Conservation (phyloP, 2,113 vertebrate genomes). For the Spermophilus dauricus region DNA sequence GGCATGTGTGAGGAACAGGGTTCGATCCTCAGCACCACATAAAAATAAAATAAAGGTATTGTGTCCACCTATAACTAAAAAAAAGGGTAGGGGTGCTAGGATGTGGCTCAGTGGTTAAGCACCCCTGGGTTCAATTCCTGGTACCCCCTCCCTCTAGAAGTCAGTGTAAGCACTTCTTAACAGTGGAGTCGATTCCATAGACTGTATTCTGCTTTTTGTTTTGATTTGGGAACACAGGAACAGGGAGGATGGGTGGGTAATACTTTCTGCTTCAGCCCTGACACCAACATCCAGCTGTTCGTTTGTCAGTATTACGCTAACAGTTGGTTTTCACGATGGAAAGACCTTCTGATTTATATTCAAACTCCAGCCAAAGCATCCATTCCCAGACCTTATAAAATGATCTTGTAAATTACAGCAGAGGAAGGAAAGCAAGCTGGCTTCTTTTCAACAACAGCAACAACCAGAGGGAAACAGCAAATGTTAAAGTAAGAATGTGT, state of each 20-base stretch:
- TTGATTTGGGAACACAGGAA: slow-evolving; percentile 22
- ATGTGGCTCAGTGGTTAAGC: too few species aligned
- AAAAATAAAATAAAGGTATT: too few species aligned
- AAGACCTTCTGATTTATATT: slow-evolving; percentile 66
- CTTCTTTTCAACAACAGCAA: slow-evolving; percentile 70
- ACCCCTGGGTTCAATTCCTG: too few species aligned
- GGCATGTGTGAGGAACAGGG: too few species aligned
- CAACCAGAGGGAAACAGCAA: slow-evolving; percentile 12
- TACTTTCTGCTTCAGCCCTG: slow-evolving; percentile 48
- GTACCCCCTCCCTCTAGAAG: too few species aligned
- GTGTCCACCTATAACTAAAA: too few species aligned
- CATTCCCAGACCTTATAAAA: slow-evolving; percentile 71
- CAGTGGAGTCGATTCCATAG: not conserved
- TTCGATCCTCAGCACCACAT: too few species aligned
- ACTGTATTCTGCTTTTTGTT: not conserved
- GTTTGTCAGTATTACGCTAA: slow-evolving; percentile 39
- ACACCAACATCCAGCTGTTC: slow-evolving; percentile 58
- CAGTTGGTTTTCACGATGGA: slow-evolving; percentile 70
- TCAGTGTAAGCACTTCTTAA: not conserved
- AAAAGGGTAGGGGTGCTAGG: too few species aligned
- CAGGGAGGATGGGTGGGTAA: slow-evolving; percentile 11
- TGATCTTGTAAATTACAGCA: slow-evolving; percentile 59
- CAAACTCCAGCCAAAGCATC: slow-evolving; percentile 64
- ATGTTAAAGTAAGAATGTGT: slow-evolving; percentile 66
- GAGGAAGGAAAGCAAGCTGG: not conserved